Percentiles rank a stretch among this genome's conserved stretches.
phyloP scores from a whole-genome alignment of 2,797 vertebrate species.

The Clamator glandarius region DNA sequence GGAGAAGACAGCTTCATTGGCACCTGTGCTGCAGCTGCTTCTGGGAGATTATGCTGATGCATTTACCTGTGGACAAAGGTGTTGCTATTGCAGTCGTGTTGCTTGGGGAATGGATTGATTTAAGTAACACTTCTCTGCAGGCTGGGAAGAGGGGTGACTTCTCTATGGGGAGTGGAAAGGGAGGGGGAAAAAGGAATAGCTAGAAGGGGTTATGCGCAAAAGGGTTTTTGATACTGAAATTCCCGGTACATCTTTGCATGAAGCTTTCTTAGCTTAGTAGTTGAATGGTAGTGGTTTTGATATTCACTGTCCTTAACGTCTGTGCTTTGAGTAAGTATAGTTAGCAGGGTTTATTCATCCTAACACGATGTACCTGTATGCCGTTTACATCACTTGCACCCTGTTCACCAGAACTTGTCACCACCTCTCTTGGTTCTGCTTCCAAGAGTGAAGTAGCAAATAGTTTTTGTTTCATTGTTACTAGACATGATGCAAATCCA shows the following conservation, averaged over 20 bases:
- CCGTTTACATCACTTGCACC: neutral
- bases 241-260: neutral
- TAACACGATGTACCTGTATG: neutral
- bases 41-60: neutral
- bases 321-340: neutral
- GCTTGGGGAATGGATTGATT: neutral
- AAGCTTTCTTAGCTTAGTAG: neutral
- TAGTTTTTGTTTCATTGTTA: neutral
- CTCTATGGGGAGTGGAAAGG: neutral
- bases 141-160: neutral
- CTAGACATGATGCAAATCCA: neutral
- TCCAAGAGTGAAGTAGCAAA: neutral
- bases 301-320: neutral
- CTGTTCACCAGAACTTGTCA: neutral
- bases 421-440: neutral
- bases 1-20: neutral
- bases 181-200: neutral
- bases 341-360: neutral
- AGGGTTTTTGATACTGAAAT: neutral
- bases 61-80: neutral
- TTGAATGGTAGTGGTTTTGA: neutral
- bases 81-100: accelerated
- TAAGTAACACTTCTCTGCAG: accelerated
- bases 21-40: neutral
- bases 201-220: neutral